Evolutionary conservation across 92 coral and sea anemone genomes (phyloP), one percentile per base, ranked within the genome.

Genomic region (Phenganax stokvisi): DNA sequence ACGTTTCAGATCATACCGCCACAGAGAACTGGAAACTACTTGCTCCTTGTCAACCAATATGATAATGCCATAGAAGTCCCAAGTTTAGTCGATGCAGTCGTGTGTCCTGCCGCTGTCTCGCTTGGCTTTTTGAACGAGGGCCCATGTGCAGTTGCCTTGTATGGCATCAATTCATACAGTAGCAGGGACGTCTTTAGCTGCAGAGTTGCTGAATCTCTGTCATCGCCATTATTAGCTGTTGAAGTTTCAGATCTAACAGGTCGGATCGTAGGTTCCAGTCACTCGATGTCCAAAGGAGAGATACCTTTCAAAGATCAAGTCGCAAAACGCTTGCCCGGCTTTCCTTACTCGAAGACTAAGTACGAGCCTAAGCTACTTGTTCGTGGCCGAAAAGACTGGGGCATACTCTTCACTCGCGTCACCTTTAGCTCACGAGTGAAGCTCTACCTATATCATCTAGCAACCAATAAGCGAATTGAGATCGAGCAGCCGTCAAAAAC

Each of bases 321-420:
- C 17, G 55, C 76, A 4, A 69, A 83, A 54, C 66, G 65, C 11
- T 71, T 74, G 17, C 67, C 61, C 1, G 79, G 84, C 30, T 84
- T 83, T 60, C 84, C 74, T 62, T 88, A 81, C 71, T 9, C 54
- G 0, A 60, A 70, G 9, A 69, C 61, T 10, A 75, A 76, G 29
- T 16, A 57, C 56, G 86, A 85, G 37, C 81, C 80, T 28, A 83
- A 77, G 71, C 76, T 90, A 47, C 75, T 90, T 25, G 62, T 90
- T 12, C 84, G 96, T 83, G 96, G 96, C 8, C 84, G 87, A 27
- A 81, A 79, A 54, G 96, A 90, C 86, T 90, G 96, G 96, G 92
- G 90, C 8, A 78, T 89, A 31, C 87, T 89, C 67, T 66, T 58
- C n/a, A 84, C 86, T 11, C 86, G 71, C 16, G 61, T 75, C 54